Base-by-base conservation (phyloP, 1,140 invertebrate species). In the Aphidius gifuensis region DNA sequence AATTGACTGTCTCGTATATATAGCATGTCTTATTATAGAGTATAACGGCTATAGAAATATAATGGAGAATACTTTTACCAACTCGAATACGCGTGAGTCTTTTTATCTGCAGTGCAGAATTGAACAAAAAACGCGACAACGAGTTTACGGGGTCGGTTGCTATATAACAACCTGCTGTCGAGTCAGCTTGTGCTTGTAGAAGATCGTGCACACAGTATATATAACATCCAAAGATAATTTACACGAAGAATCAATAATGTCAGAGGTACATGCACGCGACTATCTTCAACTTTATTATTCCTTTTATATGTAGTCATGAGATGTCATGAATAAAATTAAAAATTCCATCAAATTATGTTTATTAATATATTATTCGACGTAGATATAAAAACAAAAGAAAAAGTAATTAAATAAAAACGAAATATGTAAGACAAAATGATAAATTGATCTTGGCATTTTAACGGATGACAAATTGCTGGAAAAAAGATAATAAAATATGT, bases 221-320 rank as follows among this genome's bases (percentile, higher is more conserved):
- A 16, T 39, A 47, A 58, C 53, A 49, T 23, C 21, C 40, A 32
- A 62, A 65, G 64, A 65, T 65, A 65, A 65, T 65, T 65, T 58
- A 62, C 59, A 65, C 50, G 60, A 47, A 23, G 54, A 62, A 65
- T 65, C 64, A 60, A 65, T 65, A 62, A 60, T 65, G 56, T 60
- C 57, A 58, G n/a, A 16, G 48, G 9, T 9, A 23, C 11, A 60
- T 9, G 46, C 51, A 65, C 53, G 54, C 61, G 46, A 58, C 32
- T 43, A 39, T 50, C 51, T 42, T 43, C 4, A 40, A 54, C 47
- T 58, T 46, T 38, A 11, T 58, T 57, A 32, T 32, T 32, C 1
- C 23, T 32, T 1, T 16, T 16, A 16, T 16, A 1, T 32, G 23
- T 32, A 32, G 23, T 32, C 23, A 32, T 32, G 23, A 32, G 4